A percentile compares a stretch with the other conserved stretches of the same genome.
Conservation (phyloP, 2,888 invertebrate species). For the Microctonus brassicae region DNA sequence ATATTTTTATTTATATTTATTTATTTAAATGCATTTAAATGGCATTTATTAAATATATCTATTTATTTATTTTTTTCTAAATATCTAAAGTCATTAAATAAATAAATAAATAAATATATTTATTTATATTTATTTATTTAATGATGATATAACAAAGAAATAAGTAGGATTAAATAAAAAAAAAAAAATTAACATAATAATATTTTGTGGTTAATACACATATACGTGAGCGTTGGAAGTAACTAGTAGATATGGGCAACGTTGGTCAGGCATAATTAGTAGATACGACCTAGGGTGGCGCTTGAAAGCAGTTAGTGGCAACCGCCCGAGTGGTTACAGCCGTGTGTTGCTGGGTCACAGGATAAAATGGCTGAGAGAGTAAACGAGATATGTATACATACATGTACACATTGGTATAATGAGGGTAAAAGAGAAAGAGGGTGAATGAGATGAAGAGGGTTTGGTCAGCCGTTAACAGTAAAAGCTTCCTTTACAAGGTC, state of each 20-base stretch:
- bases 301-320: conserved; percentile 24
- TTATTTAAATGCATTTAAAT: too few species aligned
- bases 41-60: too few species aligned
- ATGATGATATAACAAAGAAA: too few species aligned
- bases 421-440: not conserved
- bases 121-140: too few species aligned
- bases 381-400: too few species aligned
- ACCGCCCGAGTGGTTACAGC: conserved; percentile 6
- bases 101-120: too few species aligned
- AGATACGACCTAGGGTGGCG: conserved; percentile 27
- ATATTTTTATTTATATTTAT: too few species aligned
- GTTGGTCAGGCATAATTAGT: conserved; percentile 44
- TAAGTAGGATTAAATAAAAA: conserved; percentile 6
- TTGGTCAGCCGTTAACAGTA: conserved; percentile 33
- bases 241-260: conserved; percentile 40
- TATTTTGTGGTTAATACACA: not conserved
- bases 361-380: not conserved
- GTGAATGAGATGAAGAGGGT: not conserved
- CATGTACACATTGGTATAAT: too few species aligned
- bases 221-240: conserved; percentile 25
- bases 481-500: conserved; percentile 35
- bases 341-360: not conserved
- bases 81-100: too few species aligned
- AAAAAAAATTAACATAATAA: conserved; percentile 11
- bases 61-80: too few species aligned